phyloP scores from a whole-genome alignment of 2,797 vertebrate species.

The Myotis findleyi region DNA sequence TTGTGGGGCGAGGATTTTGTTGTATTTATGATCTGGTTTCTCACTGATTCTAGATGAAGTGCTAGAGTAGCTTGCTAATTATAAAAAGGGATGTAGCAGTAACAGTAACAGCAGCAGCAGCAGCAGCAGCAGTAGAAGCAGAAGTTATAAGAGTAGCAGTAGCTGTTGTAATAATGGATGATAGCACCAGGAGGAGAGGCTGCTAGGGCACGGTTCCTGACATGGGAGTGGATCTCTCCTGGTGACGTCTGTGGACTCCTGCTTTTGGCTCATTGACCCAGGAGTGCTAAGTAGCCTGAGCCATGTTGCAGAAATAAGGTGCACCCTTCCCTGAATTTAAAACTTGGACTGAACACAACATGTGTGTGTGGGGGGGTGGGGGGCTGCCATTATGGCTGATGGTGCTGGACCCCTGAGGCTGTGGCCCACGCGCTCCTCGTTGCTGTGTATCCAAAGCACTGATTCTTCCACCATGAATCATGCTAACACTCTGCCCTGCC shows the following conservation, averaged over 20 bases:
- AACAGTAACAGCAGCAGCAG: background rate
- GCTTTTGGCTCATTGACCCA: background rate
- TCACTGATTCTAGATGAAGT: background rate
- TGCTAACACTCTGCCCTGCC: background rate
- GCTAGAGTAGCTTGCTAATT: background rate
- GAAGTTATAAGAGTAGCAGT: background rate
- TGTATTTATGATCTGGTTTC: background rate
- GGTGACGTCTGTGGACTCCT: background rate
- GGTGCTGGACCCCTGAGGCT: background rate
- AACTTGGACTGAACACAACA: background rate
- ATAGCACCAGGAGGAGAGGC: background rate
- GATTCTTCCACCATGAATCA: background rate
- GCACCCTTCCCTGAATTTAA: background rate
- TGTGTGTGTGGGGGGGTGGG: background rate
- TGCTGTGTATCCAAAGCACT: background rate
- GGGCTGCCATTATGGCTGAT: background rate
- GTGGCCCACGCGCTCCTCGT: background rate
- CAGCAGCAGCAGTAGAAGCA: background rate
- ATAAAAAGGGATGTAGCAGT: background rate
- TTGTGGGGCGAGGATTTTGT: background rate
- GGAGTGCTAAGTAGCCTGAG: background rate
- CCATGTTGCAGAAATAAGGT: background rate
- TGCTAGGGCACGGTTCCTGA: background rate
- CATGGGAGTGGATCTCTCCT: background rate
- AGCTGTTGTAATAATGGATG: background rate